phyloP scores from a whole-genome alignment of 2,113 vertebrate genomes.

The Galemys pyrenaicus region DNA sequence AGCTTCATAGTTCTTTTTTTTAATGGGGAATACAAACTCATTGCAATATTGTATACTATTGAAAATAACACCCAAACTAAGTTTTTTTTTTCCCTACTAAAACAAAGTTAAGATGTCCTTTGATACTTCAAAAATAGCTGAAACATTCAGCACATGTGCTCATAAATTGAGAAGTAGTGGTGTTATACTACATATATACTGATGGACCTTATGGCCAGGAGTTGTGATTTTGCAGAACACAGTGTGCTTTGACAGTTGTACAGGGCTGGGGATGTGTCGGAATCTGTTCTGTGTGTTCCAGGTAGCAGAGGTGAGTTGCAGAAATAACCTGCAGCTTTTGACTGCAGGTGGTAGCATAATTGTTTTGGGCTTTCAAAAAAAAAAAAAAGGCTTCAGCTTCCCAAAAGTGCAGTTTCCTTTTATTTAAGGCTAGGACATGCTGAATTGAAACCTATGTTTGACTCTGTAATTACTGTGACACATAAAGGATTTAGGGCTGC shows the following conservation, averaged over 20 bases:
- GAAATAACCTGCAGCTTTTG: constrained; percentile 69
- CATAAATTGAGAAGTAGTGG: background rate
- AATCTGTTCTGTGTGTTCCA: constrained; percentile 28
- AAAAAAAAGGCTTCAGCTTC: constrained; percentile 61
- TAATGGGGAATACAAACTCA: background rate
- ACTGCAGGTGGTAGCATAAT: constrained; percentile 68
- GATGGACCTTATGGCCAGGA: background rate
- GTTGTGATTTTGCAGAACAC: constrained; percentile 14
- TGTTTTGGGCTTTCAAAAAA: constrained; percentile 70
- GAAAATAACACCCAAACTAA: background rate
- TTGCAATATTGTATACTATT: background rate
- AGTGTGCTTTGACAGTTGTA: constrained; percentile 27
- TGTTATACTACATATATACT: background rate
- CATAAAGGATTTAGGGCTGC: constrained; percentile 60
- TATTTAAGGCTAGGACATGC: constrained; percentile 68
- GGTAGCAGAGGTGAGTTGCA: constrained; percentile 59
- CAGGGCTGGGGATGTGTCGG: constrained; percentile 14
- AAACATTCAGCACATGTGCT: background rate
- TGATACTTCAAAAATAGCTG: background rate
- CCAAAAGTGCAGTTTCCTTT: constrained; percentile 72
- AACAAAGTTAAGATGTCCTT: constrained; percentile 21
- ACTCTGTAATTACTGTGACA: constrained; percentile 64
- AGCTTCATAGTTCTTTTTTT: background rate
- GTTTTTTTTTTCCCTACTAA: constrained; percentile 23
- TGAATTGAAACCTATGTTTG: constrained; percentile 52